These are phyloP conservation scores for Tribolium madens DNA, from an alignment of 1,140 invertebrate species.

Conservation along the genomic window DNA sequence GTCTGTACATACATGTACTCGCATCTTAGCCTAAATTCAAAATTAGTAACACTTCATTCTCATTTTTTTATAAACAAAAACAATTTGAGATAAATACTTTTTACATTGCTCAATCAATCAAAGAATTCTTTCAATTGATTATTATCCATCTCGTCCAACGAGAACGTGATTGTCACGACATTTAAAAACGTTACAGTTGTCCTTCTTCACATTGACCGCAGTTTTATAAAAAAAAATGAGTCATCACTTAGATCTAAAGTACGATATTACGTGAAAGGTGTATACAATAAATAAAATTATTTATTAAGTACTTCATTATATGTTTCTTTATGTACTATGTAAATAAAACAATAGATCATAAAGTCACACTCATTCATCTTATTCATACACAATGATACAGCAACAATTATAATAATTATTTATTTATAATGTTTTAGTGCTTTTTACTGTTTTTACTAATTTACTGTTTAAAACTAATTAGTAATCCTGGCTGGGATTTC, in stretches of 20 bases:
- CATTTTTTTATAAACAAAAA: too few species aligned
- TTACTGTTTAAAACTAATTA: constrained; percentile 51
- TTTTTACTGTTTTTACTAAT: background rate
- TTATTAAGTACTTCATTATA: background rate
- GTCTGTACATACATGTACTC: too few species aligned
- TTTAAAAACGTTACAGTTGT: background rate
- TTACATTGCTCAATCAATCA: background rate
- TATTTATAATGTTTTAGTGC: background rate
- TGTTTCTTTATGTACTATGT: background rate
- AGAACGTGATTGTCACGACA: background rate
- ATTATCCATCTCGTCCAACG: background rate
- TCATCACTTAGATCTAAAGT: background rate
- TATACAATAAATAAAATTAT: background rate
- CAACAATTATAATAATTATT: background rate
- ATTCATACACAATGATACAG: background rate
- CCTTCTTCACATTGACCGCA: background rate
- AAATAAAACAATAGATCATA: background rate
- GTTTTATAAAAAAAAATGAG: background rate
- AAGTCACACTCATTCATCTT: background rate
- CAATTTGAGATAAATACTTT: too few species aligned
- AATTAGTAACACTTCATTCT: background rate
- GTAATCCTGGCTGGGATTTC: constrained; percentile 75
- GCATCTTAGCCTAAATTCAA: too few species aligned
- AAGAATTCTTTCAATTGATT: background rate
- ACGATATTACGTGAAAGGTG: background rate